phyloP scores from a whole-genome alignment of 2,113 vertebrate species.

The Petroica traversi region DNA sequence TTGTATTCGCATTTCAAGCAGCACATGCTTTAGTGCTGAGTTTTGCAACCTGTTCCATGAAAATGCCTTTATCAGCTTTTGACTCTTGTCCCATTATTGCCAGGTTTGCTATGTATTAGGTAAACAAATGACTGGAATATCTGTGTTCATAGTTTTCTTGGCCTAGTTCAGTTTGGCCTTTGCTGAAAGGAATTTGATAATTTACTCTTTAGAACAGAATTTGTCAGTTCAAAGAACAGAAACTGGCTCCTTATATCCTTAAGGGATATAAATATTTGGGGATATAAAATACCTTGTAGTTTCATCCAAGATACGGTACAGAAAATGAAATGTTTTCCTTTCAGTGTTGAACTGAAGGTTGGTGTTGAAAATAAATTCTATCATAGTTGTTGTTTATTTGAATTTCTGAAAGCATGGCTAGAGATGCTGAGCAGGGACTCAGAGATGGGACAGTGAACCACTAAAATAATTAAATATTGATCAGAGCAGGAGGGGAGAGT shows the following conservation, averaged over 20 bases:
- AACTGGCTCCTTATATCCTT: background rate
- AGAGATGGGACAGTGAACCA: background rate
- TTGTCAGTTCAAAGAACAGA: background rate
- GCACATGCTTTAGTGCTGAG: rapidly evolving
- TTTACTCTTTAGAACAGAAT: background rate
- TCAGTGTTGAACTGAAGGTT: background rate
- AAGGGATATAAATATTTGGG: background rate
- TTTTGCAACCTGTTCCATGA: background rate
- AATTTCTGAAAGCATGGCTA: background rate
- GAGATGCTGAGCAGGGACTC: background rate
- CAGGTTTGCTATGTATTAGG: background rate
- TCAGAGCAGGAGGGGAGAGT: background rate
- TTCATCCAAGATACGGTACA: background rate
- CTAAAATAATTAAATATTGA: background rate
- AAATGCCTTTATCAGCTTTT: background rate
- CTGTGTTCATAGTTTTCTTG: background rate
- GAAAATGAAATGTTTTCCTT: background rate
- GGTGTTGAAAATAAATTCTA: background rate
- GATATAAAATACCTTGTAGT: background rate
- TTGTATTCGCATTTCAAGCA: background rate
- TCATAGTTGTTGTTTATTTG: background rate
- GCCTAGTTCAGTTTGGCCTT: background rate
- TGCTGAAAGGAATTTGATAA: background rate
- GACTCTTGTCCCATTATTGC: background rate
- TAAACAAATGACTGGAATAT: background rate